Conservation (phyloP, 2,113 vertebrate genomes). For the Gracilinanus agilis region DNA sequence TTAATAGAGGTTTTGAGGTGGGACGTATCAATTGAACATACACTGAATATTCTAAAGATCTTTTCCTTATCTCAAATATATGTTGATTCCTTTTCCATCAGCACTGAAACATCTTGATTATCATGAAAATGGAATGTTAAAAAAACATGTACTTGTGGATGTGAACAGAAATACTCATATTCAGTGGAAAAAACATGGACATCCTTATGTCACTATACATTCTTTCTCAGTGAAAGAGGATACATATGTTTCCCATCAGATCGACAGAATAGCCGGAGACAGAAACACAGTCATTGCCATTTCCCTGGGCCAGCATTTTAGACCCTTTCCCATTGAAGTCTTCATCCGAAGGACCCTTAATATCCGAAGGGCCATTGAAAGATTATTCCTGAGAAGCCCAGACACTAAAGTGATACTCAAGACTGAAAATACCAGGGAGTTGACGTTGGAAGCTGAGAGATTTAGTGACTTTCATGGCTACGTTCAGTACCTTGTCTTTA, state of each 20-base stretch:
- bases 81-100: constrained; percentile 42
- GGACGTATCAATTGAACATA: too few relatives aligned
- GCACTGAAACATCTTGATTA: constrained; percentile 60
- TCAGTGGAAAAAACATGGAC: constrained; percentile 62
- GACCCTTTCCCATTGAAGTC: constrained; percentile 58
- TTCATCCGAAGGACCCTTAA: constrained; percentile 50
- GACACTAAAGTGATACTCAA: constrained; percentile 59
- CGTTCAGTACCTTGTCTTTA: constrained; percentile 41
- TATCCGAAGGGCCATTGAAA: constrained; percentile 42
- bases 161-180: constrained; percentile 56
- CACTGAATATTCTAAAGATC: too few relatives aligned
- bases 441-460: not conserved
- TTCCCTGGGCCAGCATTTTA: constrained; percentile 64
- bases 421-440: constrained; percentile 65
- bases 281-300: constrained; percentile 50
- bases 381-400: constrained; percentile 54
- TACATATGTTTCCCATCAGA: not conserved
- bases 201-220: not conserved
- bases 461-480: constrained; percentile 56
- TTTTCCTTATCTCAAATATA: not conserved
- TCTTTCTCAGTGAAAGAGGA: constrained; percentile 56
- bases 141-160: constrained; percentile 59
- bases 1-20: too few relatives aligned
- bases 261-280: constrained; percentile 47
- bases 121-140: constrained; percentile 35